Percentiles rank a stretch among this genome's conserved stretches.
These are phyloP conservation scores for Sphaerophoria rueppellii DNA, from an alignment of 2,888 invertebrate genomes.

Conservation along the genomic window DNA sequence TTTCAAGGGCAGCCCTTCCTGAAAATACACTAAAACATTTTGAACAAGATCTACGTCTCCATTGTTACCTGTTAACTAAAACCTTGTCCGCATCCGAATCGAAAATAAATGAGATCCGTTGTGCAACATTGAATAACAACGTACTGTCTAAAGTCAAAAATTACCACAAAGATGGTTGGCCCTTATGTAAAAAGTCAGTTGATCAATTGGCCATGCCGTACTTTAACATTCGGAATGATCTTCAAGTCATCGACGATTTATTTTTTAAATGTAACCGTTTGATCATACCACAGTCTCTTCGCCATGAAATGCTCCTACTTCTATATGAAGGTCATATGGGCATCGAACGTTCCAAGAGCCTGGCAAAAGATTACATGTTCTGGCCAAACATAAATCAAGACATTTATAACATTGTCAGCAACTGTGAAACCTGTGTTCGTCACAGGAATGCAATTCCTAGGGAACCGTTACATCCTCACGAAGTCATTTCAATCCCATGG, in stretches of 20 bases:
- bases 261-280: background rate
- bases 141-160: slow-evolving; percentile 24
- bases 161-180: slow-evolving; percentile 13
- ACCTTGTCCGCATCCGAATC: background rate
- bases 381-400: too few relatives aligned
- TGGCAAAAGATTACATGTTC: background rate
- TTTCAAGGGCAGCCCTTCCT: background rate
- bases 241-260: background rate
- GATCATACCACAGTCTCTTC: background rate
- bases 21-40: background rate
- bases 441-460: slow-evolving; percentile 10
- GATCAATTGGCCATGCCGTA: background rate
- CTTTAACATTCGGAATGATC: background rate
- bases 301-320: background rate
- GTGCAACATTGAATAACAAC: slow-evolving; percentile 29
- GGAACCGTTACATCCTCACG: slow-evolving; percentile 23
- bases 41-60: background rate
- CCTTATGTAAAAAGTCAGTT: too few relatives aligned
- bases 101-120: background rate
- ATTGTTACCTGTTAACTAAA: background rate
- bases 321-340: background rate
- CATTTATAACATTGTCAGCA: slow-evolving; percentile 16
- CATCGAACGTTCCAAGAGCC: background rate
- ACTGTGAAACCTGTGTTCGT: slow-evolving; percentile 28
- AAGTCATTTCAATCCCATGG: background rate